Evolutionary conservation across 1,140 invertebrate species (phyloP), one percentile per base, ranked within the genome.

Genomic region (Teleopsis dalmanni): DNA sequence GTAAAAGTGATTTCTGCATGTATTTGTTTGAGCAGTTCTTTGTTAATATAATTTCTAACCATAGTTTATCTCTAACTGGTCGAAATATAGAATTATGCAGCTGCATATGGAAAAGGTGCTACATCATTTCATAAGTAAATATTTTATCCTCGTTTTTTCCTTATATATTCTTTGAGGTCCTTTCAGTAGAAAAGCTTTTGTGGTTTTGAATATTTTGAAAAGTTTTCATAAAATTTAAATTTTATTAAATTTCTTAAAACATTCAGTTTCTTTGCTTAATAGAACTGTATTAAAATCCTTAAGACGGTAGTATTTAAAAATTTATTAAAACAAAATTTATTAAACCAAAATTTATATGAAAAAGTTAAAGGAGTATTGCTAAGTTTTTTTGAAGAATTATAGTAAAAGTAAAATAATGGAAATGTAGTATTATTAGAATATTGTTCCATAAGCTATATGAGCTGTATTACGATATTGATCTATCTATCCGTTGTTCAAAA

Each of bases 1-100:
- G 19, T 3, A 13, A 10, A 33, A 33, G n/a, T 35, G 43, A 6
- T 35, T 35, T 21, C 27, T 34, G 19, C 14, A 29, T 4, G n/a
- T 13, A 16, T 29, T 8, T 46, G 31, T 10, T 34, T 5, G 19
- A 31, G 40, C 27, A 42, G 27, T 42, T 42, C 31, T 42, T 16
- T 29, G 27, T 42, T 42, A 42, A 11, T 42, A 29, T 29, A 42
- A 42, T 4, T 11, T 18, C 40, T 2, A 29, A 42, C 40, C n/a
- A 10, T 10, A 25, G 10, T 25, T 25, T 9, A 16, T 26, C 6
- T 4, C 11, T 34, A 34, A 1, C 5, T 16, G 11, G 5, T 34
- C 33, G 33, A 13, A 13, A 34, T 11, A 8, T 11, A 34, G 5
- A 14, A 34, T 34, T 34, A 6, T 34, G 1, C n/a, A n/a, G n/a